Evolutionary conservation across 2,797 vertebrate species (phyloP).

Genomic region (Microctenopoma stevenorrisi): DNA sequence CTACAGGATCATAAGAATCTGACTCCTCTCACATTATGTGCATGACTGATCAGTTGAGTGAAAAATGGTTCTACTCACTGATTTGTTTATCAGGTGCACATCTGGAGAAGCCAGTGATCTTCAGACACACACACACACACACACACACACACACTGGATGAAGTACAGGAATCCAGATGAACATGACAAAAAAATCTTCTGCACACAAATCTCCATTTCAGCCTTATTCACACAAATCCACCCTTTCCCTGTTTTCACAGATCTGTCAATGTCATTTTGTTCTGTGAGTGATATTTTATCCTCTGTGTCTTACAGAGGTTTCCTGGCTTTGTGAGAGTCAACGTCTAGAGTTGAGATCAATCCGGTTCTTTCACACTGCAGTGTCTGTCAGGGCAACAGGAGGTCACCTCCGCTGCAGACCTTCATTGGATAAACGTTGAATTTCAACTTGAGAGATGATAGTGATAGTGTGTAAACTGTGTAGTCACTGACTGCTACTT

Average conservation of each 20-base stretch:
- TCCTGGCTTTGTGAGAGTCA: constrained; percentile 49
- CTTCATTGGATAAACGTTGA: constrained; percentile 25
- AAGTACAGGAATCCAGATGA: constrained; percentile 69
- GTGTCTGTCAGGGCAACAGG: constrained; percentile 34
- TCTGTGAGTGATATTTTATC: constrained; percentile 66
- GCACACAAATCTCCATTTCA: constrained; percentile 43
- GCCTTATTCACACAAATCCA: background rate
- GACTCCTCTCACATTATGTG: constrained; percentile 34
- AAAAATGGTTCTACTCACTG: constrained; percentile 42
- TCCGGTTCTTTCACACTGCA: constrained; percentile 33
- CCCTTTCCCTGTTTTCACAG: constrained; percentile 51
- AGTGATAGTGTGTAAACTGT: constrained; percentile 31
- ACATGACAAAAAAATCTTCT: constrained; percentile 16
- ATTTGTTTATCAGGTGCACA: constrained; percentile 74
- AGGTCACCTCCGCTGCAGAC: constrained; percentile 53
- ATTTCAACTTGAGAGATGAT: constrained; percentile 39
- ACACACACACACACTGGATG: background rate
- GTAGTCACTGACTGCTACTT: background rate
- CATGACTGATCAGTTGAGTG: constrained; percentile 17
- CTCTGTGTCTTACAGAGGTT: constrained; percentile 44
- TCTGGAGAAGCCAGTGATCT: constrained; percentile 53
- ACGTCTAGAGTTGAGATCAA: constrained; percentile 48
- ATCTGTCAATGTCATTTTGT: constrained; percentile 73
- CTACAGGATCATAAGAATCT: constrained; percentile 12
- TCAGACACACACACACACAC: constrained; percentile 34